phyloP scores from a whole-genome alignment of 2,113 vertebrate species.

The Channa argus region DNA sequence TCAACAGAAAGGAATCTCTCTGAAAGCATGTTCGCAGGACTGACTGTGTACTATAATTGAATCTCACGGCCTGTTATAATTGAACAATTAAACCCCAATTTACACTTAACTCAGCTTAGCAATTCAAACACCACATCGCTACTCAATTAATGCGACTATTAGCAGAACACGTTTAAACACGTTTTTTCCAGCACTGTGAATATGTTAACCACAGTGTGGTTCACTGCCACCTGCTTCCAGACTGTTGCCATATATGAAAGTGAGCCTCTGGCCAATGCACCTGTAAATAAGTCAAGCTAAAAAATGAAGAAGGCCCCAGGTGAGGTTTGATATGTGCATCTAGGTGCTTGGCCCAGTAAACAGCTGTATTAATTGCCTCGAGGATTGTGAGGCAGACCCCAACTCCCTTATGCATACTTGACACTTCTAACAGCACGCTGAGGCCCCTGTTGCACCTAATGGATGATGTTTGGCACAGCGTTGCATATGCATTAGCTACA shows the following conservation, averaged over 20 bases:
- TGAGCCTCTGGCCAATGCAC: conserved; percentile 44
- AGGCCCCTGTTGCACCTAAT: conserved; percentile 54
- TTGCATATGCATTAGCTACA: conserved; percentile 66
- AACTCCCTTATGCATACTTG: conserved; percentile 75
- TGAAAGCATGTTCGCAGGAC: conserved; percentile 1
- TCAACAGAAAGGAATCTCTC: neutral
- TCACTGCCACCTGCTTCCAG: conserved; percentile 26
- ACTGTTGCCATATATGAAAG: conserved; percentile 56
- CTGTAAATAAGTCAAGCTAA: conserved; percentile 59
- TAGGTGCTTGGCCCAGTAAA: conserved; percentile 54
- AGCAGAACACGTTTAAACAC: neutral
- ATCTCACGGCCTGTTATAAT: conserved; percentile 1
- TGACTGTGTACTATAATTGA: neutral
- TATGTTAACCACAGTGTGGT: neutral
- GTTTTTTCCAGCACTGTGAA: conserved; percentile 1
- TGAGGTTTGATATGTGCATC: conserved; percentile 50
- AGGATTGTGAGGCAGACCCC: conserved; percentile 62
- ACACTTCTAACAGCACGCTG: conserved; percentile 39
- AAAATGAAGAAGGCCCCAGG: conserved; percentile 53
- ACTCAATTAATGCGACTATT: conserved; percentile 17
- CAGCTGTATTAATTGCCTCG: conserved; percentile 66
- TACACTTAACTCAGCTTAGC: neutral
- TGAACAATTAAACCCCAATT: conserved; percentile 2
- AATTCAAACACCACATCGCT: conserved; percentile 17
- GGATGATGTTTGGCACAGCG: conserved; percentile 45